Base-by-base conservation (phyloP, 1,140 invertebrate genomes). In the Probaryconus sp. region DNA sequence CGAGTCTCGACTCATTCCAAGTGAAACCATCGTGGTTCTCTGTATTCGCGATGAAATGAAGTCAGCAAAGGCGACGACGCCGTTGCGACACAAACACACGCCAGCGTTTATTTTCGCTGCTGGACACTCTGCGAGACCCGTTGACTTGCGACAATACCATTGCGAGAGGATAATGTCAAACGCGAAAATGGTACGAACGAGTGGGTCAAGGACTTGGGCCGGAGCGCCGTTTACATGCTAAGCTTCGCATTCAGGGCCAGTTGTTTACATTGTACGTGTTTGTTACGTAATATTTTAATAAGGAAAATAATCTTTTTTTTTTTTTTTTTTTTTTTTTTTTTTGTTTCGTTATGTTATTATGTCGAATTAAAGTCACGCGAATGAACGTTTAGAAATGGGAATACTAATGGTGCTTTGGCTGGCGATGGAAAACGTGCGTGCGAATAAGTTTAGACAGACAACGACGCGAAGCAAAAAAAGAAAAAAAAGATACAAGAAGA, bases 161-260 rank as follows among this genome's bases (percentile, higher is more conserved):
- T 31, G 67, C 48, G 31, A 76, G 50, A 60, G 64, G 20, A 64
- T 47, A 68, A 43, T 60, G 63, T 64, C 71, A 68, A 48, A 61
- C 55, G 71, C 14, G 68, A 68, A 74, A 76, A 68, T 73, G 58
- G 47, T 7, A 48, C 30, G n/a, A 2, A 26, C 35, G 31, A 83
- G 79, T 81, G 70, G 82, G 83, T 84, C 83, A 84, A 85, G 83
- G 83, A 64, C 74, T 81, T 60, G 45, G 16, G 38, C 60, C 14
- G 51, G 56, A 43, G 48, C 51, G 43, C 43, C 40, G 50, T 67
- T 58, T 56, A 50, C 40, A 50, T 24, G 64, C 48, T 71, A 61
- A 71, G 37, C 20, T 26, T 18, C 38, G 35, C 9, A 60, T 56
- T 70, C 53, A 42, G 9, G 55, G 42, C 16, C 51, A 50, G 28